A percentile compares a stretch with the other conserved stretches of the same genome.
These are phyloP conservation scores for Siphlonurus alternatus DNA, from an alignment of 2,888 invertebrate genomes.

Conservation along the genomic window DNA sequence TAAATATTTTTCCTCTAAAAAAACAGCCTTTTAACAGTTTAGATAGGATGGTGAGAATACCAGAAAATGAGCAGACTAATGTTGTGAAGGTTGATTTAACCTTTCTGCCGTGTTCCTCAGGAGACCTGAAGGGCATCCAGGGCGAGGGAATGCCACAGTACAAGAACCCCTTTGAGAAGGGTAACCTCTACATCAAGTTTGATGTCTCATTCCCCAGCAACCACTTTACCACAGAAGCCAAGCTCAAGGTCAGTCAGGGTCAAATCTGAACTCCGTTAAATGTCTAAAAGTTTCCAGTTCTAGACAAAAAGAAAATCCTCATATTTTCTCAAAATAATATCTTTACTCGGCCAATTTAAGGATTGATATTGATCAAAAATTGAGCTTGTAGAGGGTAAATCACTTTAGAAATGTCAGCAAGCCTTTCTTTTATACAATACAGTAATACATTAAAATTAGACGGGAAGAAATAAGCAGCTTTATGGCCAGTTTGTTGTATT, in stretches of 20 bases:
- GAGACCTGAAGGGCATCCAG: conserved; percentile 54
- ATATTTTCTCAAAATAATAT: conserved; percentile 6
- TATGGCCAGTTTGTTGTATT: no score
- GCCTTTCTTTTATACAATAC: no score
- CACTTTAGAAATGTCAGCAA: no score
- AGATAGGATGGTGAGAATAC: no score
- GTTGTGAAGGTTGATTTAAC: background rate
- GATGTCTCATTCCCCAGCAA: conserved; percentile 69
- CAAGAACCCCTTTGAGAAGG: conserved; percentile 70
- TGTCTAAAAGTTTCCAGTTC: no score
- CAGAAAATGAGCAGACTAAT: no score
- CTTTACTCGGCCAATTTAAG: background rate
- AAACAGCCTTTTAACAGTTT: no score
- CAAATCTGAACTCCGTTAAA: background rate
- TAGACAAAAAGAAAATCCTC: no score
- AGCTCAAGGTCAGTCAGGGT: conserved; percentile 29
- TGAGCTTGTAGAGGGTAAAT: no score
- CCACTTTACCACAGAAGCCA: conserved; percentile 53
- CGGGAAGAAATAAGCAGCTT: no score
- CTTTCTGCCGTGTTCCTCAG: conserved; percentile 20
- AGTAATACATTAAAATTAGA: no score
- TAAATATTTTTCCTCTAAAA: no score
- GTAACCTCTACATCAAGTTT: conserved; percentile 75
- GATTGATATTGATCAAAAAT: background rate
- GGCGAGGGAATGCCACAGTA: conserved; percentile 85